phyloP scores from a whole-genome alignment of 2,888 invertebrate genomes.

The Apamea crenata region DNA sequence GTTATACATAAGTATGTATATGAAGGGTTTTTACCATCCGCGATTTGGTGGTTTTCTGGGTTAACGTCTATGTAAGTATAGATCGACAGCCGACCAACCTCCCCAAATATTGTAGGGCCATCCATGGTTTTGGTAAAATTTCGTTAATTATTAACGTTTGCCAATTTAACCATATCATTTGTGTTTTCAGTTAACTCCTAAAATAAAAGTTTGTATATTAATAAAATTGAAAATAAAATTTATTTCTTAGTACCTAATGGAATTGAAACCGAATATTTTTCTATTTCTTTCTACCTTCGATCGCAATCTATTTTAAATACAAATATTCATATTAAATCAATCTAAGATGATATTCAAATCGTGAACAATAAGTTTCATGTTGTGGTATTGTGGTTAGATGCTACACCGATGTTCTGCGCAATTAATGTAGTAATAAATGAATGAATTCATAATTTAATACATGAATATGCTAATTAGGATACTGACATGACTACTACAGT shows the following conservation, averaged over 20 bases:
- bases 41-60: not conserved
- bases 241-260: no score
- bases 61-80: not conserved
- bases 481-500: slow-evolving; percentile 28
- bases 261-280: no score
- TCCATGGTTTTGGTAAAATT: no score
- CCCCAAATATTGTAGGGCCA: no score
- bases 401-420: slow-evolving; percentile 25
- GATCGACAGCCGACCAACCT: not conserved
- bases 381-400: slow-evolving; percentile 40
- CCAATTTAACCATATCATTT: no score
- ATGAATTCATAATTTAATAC: slow-evolving; percentile 37
- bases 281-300: no score
- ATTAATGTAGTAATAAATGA: slow-evolving; percentile 32
- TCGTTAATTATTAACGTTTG: no score
- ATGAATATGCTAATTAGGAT: slow-evolving; percentile 38
- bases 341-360: slow-evolving; percentile 25
- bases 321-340: not conserved
- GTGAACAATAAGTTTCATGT: slow-evolving; percentile 33
- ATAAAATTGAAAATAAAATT: no score
- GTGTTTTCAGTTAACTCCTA: no score
- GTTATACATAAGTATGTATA: no score
- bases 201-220: no score
- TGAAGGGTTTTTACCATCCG: not conserved
- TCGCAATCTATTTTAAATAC: no score